phyloP scores from a whole-genome alignment of 1,140 invertebrate genomes.

The Drosophila tsacasi region DNA sequence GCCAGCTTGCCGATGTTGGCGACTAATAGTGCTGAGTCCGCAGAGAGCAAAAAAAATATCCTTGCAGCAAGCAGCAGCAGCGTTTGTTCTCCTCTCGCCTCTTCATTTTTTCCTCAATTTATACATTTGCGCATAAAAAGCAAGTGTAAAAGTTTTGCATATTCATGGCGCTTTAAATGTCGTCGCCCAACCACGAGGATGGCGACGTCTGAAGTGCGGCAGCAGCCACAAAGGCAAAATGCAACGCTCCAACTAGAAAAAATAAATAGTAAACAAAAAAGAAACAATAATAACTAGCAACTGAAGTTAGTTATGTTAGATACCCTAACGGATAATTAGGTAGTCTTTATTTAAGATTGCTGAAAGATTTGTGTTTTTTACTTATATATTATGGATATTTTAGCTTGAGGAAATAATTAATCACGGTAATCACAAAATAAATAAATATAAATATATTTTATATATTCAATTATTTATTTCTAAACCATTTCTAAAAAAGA shows the following conservation, averaged over 20 bases:
- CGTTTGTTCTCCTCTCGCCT: constrained; percentile 41
- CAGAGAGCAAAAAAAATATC: constrained; percentile 45
- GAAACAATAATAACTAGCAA: constrained; percentile 36
- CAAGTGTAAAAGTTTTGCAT: constrained; percentile 81
- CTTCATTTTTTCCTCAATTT: constrained; percentile 48
- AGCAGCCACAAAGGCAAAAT: constrained; percentile 74
- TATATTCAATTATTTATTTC: background rate
- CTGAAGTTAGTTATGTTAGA: constrained; percentile 43
- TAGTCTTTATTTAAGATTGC: background rate
- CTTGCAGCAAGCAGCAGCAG: constrained; percentile 34
- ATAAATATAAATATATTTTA: background rate
- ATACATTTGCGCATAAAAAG: constrained; percentile 65
- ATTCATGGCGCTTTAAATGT: constrained; percentile 83
- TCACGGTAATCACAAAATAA: background rate
- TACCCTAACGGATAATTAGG: constrained; percentile 19
- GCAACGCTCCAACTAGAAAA: constrained; percentile 40
- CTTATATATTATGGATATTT: background rate
- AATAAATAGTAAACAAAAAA: constrained; percentile 9
- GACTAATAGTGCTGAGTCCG: constrained; percentile 65
- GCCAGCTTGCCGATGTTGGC: constrained; percentile 51
- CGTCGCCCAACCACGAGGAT: constrained; percentile 62
- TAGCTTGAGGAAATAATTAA: too few relatives aligned
- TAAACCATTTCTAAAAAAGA: too few relatives aligned
- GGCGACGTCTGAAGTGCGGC: constrained; percentile 71
- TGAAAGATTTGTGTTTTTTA: background rate